Conservation (phyloP, 1,140 invertebrate genomes). For the Elysia chlorotica region DNA sequence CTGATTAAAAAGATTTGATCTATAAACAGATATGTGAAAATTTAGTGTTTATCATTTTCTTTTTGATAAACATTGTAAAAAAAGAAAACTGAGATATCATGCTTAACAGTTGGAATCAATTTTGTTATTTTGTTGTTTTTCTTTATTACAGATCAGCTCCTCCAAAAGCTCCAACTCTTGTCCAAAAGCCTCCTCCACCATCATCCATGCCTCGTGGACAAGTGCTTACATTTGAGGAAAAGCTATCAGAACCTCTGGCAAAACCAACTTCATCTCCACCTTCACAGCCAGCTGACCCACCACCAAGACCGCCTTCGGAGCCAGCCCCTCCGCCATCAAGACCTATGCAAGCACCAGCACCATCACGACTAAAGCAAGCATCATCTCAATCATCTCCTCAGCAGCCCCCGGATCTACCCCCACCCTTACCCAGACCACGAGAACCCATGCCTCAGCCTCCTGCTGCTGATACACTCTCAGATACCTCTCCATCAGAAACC, state of each 20-base stretch:
- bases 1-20: no score
- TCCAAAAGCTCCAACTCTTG: not conserved
- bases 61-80: no score
- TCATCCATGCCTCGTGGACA: no score
- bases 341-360: not conserved
- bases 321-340: not conserved
- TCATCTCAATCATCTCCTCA: not conserved
- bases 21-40: no score
- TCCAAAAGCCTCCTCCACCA: no score
- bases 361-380: not conserved
- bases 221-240: no score
- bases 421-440: not conserved
- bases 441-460: not conserved
- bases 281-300: no score
- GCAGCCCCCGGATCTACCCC: not conserved
- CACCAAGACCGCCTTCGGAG: not conserved
- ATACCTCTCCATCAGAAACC: not conserved
- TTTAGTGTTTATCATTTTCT: no score
- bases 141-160: not conserved
- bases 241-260: no score
- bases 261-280: no score
- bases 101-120: no score
- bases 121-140: not conserved
- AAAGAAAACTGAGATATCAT: no score
- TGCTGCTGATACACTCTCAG: not conserved